A percentile compares a stretch with the other conserved stretches of the same genome.
phyloP scores from a whole-genome alignment of 2,113 vertebrate species.

The Struthidea cinerea region DNA sequence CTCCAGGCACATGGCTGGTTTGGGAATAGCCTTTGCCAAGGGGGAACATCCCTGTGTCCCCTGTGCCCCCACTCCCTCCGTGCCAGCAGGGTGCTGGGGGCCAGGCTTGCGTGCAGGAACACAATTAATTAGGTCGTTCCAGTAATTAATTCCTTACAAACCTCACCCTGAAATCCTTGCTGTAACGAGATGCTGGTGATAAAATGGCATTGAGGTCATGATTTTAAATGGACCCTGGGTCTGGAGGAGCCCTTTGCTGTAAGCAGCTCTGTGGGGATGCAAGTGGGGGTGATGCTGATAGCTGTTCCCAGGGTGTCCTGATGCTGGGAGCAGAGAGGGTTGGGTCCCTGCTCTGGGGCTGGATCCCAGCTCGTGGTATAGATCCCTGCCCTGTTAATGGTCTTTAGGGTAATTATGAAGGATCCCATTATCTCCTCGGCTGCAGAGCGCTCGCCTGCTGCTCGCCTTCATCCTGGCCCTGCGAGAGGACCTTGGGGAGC shows the following conservation, averaged over 20 bases:
- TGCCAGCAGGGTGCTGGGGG: not conserved
- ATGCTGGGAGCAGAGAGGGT: not conserved
- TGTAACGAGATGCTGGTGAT: not conserved
- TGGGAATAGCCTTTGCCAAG: not conserved
- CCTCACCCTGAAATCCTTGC: not conserved
- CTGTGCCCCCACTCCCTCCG: not conserved
- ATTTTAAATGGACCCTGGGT: not conserved
- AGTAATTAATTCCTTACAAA: constrained; percentile 56
- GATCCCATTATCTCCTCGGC: constrained; percentile 63
- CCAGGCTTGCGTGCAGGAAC: not conserved
- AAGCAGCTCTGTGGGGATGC: not conserved
- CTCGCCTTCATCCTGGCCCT: constrained; percentile 31
- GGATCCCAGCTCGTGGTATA: not conserved
- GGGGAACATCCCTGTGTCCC: not conserved
- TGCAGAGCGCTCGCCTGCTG: not conserved
- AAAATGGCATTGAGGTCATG: not conserved
- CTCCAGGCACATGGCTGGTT: not conserved
- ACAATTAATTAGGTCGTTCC: constrained; percentile 52
- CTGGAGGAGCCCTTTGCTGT: not conserved
- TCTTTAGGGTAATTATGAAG: constrained; percentile 63
- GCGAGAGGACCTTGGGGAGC: constrained; percentile 50
- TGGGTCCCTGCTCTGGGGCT: not conserved
- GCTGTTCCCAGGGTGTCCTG: not conserved
- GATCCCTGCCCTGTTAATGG: constrained; percentile 51
- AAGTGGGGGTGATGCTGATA: not conserved